These are phyloP conservation scores for Carassius auratus DNA, from an alignment of 2,113 vertebrate genomes.

Conservation along the genomic window DNA sequence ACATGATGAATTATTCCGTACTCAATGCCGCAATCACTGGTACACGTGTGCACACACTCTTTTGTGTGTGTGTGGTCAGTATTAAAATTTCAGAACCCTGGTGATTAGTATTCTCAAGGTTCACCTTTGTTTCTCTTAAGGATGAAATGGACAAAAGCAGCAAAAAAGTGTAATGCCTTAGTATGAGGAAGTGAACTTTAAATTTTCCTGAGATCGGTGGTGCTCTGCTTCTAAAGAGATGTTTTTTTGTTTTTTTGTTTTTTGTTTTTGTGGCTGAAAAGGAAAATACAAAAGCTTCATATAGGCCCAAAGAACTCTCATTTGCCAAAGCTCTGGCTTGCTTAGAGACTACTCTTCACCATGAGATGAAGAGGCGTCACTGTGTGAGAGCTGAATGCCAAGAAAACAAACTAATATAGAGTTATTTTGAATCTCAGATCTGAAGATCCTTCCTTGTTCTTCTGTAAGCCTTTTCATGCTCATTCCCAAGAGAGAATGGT, in stretches of 20 bases:
- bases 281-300: slow-evolving; percentile 45
- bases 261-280: slow-evolving; percentile 25
- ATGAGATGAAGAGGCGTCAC: slow-evolving; percentile 30
- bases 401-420: slow-evolving; percentile 4
- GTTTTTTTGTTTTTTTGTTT: background rate
- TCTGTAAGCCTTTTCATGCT: background rate
- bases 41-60: slow-evolving; percentile 28
- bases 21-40: slow-evolving; percentile 59
- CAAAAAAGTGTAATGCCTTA: slow-evolving; percentile 45
- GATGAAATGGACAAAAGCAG: slow-evolving; percentile 39
- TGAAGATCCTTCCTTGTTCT: background rate
- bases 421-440: slow-evolving; percentile 12
- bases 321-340: background rate
- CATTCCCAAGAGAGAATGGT: slow-evolving; percentile 1
- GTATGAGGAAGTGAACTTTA: slow-evolving; percentile 46
- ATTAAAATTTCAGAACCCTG: slow-evolving; percentile 78
- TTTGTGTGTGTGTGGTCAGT: slow-evolving; percentile 69
- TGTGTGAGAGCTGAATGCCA: background rate
- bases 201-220: slow-evolving; percentile 47
- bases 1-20: slow-evolving; percentile 82
- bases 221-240: slow-evolving; percentile 35
- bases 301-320: slow-evolving; percentile 16
- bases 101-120: slow-evolving; percentile 63
- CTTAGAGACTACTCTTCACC: slow-evolving; percentile 12
- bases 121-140: slow-evolving; percentile 30